Conservation (phyloP, 2,113 vertebrate genomes). For the Cheirogaleus medius region DNA sequence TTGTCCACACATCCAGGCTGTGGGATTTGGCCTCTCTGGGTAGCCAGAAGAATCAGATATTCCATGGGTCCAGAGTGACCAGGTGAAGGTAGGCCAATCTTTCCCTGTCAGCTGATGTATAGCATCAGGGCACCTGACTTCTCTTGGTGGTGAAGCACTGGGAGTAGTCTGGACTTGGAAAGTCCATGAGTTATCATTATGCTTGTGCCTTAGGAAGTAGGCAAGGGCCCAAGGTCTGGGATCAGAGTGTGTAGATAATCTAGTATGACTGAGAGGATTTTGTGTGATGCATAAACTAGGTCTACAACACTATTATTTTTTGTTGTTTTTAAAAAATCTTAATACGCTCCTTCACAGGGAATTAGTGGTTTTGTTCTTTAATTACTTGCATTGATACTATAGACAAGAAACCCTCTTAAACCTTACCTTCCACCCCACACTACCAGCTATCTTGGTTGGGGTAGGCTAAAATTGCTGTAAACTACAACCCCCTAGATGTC, state of each 20-base stretch:
- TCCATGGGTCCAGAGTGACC: background rate
- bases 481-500: background rate
- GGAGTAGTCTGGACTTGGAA: no score
- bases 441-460: background rate
- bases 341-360: background rate
- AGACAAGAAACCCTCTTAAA: background rate
- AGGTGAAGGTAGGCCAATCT: background rate
- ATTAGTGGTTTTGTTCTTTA: background rate
- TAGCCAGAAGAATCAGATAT: background rate
- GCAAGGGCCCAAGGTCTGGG: no score
- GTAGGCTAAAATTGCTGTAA: background rate
- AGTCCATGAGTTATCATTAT: background rate
- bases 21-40: background rate
- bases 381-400: background rate
- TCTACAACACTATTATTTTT: background rate
- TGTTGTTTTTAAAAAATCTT: background rate
- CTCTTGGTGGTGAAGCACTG: background rate
- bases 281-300: background rate
- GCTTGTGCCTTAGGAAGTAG: background rate
- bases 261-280: background rate
- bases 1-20: background rate
- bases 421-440: background rate
- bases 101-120: background rate
- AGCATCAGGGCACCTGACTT: background rate
- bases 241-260: background rate